These are phyloP conservation scores for Coremacera marginata DNA, from an alignment of 2,888 invertebrate genomes.

Conservation along the genomic window DNA sequence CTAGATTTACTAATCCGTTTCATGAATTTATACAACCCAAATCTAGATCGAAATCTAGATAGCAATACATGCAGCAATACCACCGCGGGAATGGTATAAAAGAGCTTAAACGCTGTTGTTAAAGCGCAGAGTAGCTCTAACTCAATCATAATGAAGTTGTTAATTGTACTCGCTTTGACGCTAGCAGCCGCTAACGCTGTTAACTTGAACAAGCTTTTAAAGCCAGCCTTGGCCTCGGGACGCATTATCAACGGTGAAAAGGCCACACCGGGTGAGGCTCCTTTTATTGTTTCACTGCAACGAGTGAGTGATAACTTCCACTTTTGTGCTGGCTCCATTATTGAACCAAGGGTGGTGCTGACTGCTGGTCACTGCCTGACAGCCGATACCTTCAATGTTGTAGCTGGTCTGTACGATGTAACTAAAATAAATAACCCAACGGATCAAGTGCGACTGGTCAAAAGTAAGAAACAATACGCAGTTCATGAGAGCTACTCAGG, in stretches of 20 bases:
- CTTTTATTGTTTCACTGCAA: constrained; percentile 68
- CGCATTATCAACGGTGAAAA: constrained; percentile 64
- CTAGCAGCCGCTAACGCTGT: constrained; percentile 51
- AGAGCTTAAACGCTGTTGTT: not conserved
- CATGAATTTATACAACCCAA: too few species aligned
- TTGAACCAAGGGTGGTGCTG: constrained; percentile 59
- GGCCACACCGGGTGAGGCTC: constrained; percentile 65
- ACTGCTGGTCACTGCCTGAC: constrained; percentile 67
- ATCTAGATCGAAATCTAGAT: too few species aligned
- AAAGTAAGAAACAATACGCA: constrained; percentile 45
- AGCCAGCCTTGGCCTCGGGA: constrained; percentile 58
- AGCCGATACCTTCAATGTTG: constrained; percentile 50
- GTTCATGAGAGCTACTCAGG: constrained; percentile 64
- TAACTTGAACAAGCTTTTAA: constrained; percentile 47
- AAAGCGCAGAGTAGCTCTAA: not conserved
- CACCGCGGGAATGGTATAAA: constrained; percentile 11
- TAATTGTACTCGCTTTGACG: constrained; percentile 54
- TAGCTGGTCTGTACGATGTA: constrained; percentile 67
- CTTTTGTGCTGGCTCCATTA: constrained; percentile 69
- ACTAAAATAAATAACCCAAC: constrained; percentile 41
- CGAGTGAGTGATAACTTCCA: constrained; percentile 40
- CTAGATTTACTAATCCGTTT: too few species aligned
- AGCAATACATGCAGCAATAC: too few species aligned
- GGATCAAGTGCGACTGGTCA: constrained; percentile 55
- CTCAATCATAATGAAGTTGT: constrained; percentile 55